Base-by-base conservation (phyloP, 2,113 vertebrate species). In the Cettia cetti region DNA sequence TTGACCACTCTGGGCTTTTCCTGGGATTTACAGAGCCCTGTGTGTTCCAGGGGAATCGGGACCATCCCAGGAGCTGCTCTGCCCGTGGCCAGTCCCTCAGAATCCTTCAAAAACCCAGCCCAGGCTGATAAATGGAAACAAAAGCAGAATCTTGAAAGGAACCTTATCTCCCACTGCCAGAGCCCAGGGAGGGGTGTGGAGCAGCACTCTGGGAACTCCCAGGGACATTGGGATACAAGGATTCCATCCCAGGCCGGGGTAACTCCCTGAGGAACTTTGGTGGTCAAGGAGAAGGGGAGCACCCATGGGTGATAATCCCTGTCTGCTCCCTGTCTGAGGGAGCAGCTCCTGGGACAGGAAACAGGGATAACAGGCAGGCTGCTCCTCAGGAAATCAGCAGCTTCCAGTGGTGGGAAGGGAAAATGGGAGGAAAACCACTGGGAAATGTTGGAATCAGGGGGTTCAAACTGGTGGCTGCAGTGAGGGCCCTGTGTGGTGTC, bases 121-220 rank as follows among this genome's bases (percentile, higher is more conserved):
- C 65, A 7, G 74, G 19, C 57, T 1, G 53, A 91, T 50, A 87
- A 72, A 72, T 19, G 87, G 87, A 33, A 95, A 82, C 75, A 91
- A 93, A 93, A 87, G 84, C 82, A 60, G 78, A 68, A 82, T 82
- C 65, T 54, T 75, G 87, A 91, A 81, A 92, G 93, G 74, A 87
- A 15, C 80, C 53, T 94, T 92, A 85, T 95, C 87, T 85, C 5
- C 44, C 11, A 4, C 7, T 47, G 87, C 70, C 33, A 59, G 83
- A 54, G 61, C 31, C 40, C 39, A 2, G 69, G 71, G 64, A 81
- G 75, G 60, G 24, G 13, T 68, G 78, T 66, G 95, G 90, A 71
- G 9, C 30, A 39, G 74, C 11, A 2, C 44, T 5, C 9, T 13
- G 74, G 69, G 85, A 91, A 9, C 53, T 96, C 84, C 82, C 93